phyloP scores from a whole-genome alignment of 2,888 invertebrate species.

The Athalia cordata region DNA sequence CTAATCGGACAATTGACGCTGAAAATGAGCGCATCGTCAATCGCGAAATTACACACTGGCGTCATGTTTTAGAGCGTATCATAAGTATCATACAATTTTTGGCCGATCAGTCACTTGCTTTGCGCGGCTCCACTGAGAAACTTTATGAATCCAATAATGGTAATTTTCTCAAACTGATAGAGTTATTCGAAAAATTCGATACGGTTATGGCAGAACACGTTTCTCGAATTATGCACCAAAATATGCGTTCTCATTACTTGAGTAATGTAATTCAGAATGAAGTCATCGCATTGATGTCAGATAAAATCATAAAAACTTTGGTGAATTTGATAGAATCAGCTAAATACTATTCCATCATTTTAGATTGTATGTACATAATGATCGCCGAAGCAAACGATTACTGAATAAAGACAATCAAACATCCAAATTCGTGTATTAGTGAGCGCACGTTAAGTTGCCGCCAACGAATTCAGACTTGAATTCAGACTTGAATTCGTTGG shows the following conservation, averaged over 20 bases:
- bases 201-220: slow-evolving; percentile 49
- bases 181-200: slow-evolving; percentile 51
- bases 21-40: slow-evolving; percentile 46
- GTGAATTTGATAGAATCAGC: slow-evolving; percentile 38
- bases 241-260: slow-evolving; percentile 44
- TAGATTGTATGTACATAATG: no score
- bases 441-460: no score
- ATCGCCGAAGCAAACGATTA: no score
- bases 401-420: no score
- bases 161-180: slow-evolving; percentile 50
- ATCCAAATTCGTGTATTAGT: no score
- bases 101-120: slow-evolving; percentile 47
- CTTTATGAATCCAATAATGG: slow-evolving; percentile 48
- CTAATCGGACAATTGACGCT: slow-evolving; percentile 47
- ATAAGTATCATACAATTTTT: slow-evolving; percentile 50
- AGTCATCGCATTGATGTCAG: slow-evolving; percentile 47
- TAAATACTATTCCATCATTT: slow-evolving; percentile 58
- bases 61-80: slow-evolving; percentile 47
- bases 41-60: slow-evolving; percentile 48
- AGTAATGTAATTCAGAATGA: slow-evolving; percentile 49
- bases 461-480: no score
- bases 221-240: neutral
- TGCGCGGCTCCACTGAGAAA: slow-evolving; percentile 42
- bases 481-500: no score
- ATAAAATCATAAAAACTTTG: slow-evolving; percentile 46